Conservation (phyloP, 2,113 vertebrate genomes). For the Hepsetus odoe region DNA sequence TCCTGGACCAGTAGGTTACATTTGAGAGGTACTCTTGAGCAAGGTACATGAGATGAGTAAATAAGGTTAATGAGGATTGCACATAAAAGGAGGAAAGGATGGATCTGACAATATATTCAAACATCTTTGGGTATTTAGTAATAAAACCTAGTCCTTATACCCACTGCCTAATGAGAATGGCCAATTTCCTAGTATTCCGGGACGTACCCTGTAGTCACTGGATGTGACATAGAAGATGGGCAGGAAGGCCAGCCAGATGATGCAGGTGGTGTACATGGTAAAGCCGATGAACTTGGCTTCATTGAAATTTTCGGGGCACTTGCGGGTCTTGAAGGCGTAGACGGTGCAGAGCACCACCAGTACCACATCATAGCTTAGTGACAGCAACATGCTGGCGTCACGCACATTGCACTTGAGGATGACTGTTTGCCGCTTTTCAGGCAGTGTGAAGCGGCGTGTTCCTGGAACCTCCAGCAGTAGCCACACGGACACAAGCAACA, state of each 20-base stretch:
- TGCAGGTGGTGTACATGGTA: conserved; percentile 99
- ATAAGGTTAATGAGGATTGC: not conserved
- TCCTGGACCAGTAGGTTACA: too few relatives aligned
- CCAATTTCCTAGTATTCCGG: not conserved
- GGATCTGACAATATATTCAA: not conserved
- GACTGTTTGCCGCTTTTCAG: conserved; percentile 94
- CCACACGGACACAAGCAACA: conserved; percentile 92
- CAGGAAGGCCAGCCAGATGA: conserved; percentile 99
- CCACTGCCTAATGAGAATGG: not conserved
- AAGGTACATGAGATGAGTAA: too few relatives aligned
- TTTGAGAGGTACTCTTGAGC: too few relatives aligned
- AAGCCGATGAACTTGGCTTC: conserved; percentile 99
- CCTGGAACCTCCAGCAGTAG: conserved; percentile 92
- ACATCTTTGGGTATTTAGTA: not conserved
- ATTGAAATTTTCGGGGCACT: conserved; percentile 99
- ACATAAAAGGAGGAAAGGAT: too few relatives aligned
- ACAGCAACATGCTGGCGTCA: conserved; percentile 97
- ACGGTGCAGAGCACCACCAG: conserved; percentile 97
- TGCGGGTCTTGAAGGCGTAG: conserved; percentile 98
- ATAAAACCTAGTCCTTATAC: not conserved
- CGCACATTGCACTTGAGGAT: conserved; percentile 97
- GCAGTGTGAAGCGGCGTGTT: conserved; percentile 88
- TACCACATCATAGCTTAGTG: conserved; percentile 92
- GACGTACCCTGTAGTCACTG: conserved; percentile 97
- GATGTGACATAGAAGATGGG: conserved; percentile 99